Conservation (phyloP, 92 coral and sea anemone species). For the Paragorgia papillata region DNA sequence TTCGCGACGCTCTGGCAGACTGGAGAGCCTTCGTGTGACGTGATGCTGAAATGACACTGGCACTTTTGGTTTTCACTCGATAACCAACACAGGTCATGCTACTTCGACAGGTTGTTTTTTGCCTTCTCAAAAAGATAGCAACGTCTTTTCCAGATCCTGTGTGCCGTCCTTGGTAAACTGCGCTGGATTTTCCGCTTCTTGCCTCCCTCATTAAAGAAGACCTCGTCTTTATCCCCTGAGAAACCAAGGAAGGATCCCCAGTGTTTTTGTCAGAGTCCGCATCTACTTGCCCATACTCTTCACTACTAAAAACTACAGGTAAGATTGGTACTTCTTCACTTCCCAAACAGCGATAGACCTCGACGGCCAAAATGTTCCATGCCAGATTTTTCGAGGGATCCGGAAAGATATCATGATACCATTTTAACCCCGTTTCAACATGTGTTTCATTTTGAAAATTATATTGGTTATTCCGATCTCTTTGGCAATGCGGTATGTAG, state of each 20-base stretch:
- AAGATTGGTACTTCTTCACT: slow-evolving; percentile 60
- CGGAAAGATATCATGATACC: slow-evolving; percentile 89
- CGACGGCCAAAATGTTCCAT: slow-evolving; percentile 70
- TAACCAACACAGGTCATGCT: not conserved
- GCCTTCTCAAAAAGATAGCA: not conserved
- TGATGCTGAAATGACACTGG: too few relatives aligned
- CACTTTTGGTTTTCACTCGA: slow-evolving; percentile 1
- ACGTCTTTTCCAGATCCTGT: not conserved
- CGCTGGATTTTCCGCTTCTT: too few relatives aligned
- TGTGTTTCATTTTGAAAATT: slow-evolving; percentile 62
- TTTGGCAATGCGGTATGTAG: slow-evolving; percentile 23
- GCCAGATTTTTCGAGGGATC: slow-evolving; percentile 65
- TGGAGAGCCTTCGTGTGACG: not conserved
- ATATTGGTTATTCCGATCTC: slow-evolving; percentile 71
- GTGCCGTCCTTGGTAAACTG: too few relatives aligned
- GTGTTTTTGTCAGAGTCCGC: not conserved
- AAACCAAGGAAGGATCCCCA: slow-evolving; percentile 16
- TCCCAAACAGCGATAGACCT: slow-evolving; percentile 67
- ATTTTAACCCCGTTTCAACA: slow-evolving; percentile 64
- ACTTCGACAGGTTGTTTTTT: not conserved
- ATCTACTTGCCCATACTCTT: slow-evolving; percentile 9
- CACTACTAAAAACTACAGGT: slow-evolving; percentile 63
- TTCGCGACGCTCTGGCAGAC: not conserved
- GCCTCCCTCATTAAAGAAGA: too few relatives aligned
- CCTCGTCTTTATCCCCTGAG: not conserved